Conservation (phyloP, 2,113 vertebrate species). For the Cyanistes caeruleus region DNA sequence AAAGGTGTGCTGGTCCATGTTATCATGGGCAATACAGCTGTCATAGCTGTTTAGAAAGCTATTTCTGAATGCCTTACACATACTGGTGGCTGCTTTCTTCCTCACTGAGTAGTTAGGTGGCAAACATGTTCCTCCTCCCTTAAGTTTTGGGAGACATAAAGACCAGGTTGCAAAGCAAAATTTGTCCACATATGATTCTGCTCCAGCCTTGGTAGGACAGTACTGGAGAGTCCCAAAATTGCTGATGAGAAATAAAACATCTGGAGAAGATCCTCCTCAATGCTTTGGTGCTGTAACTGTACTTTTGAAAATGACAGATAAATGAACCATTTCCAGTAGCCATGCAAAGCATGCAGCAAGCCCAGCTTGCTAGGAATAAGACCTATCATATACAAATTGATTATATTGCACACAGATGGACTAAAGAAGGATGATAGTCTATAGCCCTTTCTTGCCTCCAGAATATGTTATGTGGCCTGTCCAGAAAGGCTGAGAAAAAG, state of each 20-base stretch:
- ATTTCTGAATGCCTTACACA: background rate
- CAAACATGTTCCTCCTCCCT: background rate
- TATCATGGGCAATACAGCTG: background rate
- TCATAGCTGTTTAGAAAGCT: background rate
- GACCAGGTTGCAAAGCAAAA: background rate
- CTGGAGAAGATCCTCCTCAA: background rate
- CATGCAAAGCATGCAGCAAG: background rate
- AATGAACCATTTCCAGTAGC: background rate
- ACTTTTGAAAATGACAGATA: background rate
- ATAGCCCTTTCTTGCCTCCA: background rate
- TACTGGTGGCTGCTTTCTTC: background rate
- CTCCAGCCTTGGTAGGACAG: rapidly evolving
- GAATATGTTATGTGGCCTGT: background rate
- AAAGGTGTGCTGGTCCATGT: background rate
- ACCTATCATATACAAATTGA: background rate
- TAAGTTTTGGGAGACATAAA: background rate
- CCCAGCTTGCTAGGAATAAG: background rate
- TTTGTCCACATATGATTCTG: background rate
- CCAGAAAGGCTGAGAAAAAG: background rate
- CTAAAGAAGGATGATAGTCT: background rate
- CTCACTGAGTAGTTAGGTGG: background rate
- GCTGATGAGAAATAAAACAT: background rate
- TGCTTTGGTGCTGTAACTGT: background rate
- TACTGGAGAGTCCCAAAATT: background rate
- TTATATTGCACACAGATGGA: background rate